Conservation (phyloP, 2,888 invertebrate species). For the Leucophora obtusa region DNA sequence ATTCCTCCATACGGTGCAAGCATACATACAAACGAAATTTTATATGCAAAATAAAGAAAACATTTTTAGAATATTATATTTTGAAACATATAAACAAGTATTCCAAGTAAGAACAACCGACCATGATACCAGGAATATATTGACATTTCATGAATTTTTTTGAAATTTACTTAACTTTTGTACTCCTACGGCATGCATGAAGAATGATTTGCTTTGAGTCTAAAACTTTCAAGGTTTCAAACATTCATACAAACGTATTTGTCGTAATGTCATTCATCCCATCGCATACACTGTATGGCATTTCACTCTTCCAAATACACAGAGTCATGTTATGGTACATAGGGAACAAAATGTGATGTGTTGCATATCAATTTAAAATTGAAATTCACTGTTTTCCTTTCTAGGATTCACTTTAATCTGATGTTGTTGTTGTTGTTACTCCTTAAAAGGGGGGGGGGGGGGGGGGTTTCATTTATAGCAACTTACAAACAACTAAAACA, state of each 20-base stretch:
- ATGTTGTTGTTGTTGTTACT: neutral
- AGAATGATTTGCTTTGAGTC: slow-evolving; percentile 47
- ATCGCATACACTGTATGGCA: neutral
- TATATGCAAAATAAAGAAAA: neutral
- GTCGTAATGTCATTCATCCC: neutral
- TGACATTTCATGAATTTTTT: slow-evolving; percentile 40
- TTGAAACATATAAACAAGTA: slow-evolving; percentile 16
- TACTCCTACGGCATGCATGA: slow-evolving; percentile 19
- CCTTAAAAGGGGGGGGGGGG: slow-evolving; percentile 1
- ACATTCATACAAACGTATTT: neutral
- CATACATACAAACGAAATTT: neutral
- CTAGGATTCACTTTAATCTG: neutral
- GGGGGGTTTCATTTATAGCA: neutral
- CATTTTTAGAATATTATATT: slow-evolving; percentile 28
- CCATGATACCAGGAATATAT: slow-evolving; percentile 32
- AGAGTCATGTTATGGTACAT: slow-evolving; percentile 15
- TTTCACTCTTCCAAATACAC: slow-evolving; percentile 6
- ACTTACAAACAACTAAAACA: neutral
- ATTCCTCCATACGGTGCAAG: neutral
- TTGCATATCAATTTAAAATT: slow-evolving; percentile 60
- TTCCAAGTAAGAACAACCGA: neutral
- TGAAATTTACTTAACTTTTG: slow-evolving; percentile 7
- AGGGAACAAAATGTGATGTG: slow-evolving; percentile 42
- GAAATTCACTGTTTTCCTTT: slow-evolving; percentile 48
- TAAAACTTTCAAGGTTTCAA: slow-evolving; percentile 39